Percentiles rank a stretch among this genome's conserved stretches.
Conservation (phyloP, 2,888 invertebrate genomes). For the Stenotaenia linearis region DNA sequence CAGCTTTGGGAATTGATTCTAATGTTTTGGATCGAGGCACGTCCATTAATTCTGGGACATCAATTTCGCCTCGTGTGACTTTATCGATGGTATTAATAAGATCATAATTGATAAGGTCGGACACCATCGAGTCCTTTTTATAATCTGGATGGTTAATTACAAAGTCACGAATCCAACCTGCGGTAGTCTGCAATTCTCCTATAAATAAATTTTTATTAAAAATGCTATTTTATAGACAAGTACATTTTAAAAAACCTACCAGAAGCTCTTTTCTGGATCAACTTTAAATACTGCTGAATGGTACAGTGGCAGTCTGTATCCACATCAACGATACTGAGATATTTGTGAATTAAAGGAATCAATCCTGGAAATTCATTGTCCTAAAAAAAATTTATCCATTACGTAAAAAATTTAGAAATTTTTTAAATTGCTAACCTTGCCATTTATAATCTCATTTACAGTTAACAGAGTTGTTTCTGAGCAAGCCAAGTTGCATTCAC, state of each 20-base stretch:
- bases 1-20: conserved; percentile 37
- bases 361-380: conserved; percentile 88
- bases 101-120: conserved; percentile 85
- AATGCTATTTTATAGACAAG: too few species aligned
- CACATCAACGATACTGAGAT: conserved; percentile 89
- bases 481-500: conserved; percentile 40
- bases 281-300: conserved; percentile 88
- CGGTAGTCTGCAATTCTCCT: conserved; percentile 87
- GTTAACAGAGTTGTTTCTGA: conserved; percentile 72
- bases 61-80: conserved; percentile 63
- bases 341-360: conserved; percentile 87
- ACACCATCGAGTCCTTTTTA: conserved; percentile 82
- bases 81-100: conserved; percentile 68
- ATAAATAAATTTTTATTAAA: neutral
- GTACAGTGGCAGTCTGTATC: conserved; percentile 98
- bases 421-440: conserved; percentile 58
- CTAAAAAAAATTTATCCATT: conserved; percentile 47
- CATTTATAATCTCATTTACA: conserved; percentile 95
- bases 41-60: conserved; percentile 68
- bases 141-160: conserved; percentile 82
- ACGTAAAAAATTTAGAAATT: neutral
- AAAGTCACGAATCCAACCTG: conserved; percentile 88
- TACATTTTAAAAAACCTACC: too few species aligned
- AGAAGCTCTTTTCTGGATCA: conserved; percentile 62
- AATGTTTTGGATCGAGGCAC: conserved; percentile 36